Percentiles rank a stretch among this genome's conserved stretches.
These are phyloP conservation scores for Muscidifurax raptorellus DNA, from an alignment of 1,140 invertebrate genomes.

Conservation along the genomic window DNA sequence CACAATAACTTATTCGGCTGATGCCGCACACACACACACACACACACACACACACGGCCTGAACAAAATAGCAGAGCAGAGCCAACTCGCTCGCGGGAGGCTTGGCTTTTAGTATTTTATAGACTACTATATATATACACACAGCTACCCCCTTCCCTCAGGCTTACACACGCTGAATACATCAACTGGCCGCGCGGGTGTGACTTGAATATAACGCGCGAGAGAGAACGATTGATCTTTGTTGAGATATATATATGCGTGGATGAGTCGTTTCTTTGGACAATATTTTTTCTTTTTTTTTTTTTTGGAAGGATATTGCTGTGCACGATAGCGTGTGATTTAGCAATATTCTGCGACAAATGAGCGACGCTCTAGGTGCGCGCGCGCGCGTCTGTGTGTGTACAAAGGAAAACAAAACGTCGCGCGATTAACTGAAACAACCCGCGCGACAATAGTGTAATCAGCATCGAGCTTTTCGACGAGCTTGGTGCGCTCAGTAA, in stretches of 20 bases:
- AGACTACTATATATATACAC: slow-evolving; percentile 55
- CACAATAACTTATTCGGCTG: slow-evolving; percentile 68
- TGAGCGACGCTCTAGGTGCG: slow-evolving; percentile 38
- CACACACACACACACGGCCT: background rate
- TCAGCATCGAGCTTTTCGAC: slow-evolving; percentile 66
- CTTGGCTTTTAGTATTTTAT: slow-evolving; percentile 64
- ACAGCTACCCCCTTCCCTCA: background rate
- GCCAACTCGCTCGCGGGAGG: background rate
- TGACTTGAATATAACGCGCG: slow-evolving; percentile 63
- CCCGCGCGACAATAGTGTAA: slow-evolving; percentile 68
- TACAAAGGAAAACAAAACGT: slow-evolving; percentile 62
- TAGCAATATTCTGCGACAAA: background rate
- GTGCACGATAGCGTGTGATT: background rate
- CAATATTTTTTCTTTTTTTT: too few species aligned
- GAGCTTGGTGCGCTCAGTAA: slow-evolving; percentile 55
- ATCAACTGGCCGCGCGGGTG: slow-evolving; percentile 60
- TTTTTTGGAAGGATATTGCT: too few species aligned
- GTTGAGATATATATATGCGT: background rate
- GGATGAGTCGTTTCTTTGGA: too few species aligned
- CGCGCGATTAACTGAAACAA: slow-evolving; percentile 70
- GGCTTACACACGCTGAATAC: slow-evolving; percentile 69
- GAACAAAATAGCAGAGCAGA: slow-evolving; percentile 60
- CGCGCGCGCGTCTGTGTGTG: too few species aligned
- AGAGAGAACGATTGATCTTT: slow-evolving; percentile 7
- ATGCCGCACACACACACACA: too few species aligned